These are phyloP conservation scores for Corythornis madagascariensis DNA, from an alignment of 2,113 vertebrate genomes.

Conservation along the genomic window DNA sequence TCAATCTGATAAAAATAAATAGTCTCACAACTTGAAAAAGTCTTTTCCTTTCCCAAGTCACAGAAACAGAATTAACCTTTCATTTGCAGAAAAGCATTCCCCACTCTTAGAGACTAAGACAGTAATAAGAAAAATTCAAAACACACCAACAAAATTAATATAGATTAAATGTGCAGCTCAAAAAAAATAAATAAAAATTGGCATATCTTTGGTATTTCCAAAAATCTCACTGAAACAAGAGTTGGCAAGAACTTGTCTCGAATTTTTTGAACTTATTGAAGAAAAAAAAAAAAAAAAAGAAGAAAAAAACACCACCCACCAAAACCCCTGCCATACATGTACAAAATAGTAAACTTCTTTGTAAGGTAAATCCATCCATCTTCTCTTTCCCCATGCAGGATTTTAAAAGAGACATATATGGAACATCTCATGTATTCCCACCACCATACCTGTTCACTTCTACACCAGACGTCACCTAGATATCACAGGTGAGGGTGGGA, in stretches of 20 bases:
- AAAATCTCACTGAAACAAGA: neutral
- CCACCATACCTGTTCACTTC: neutral
- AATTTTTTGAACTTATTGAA: neutral
- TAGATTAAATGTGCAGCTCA: neutral
- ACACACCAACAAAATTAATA: neutral
- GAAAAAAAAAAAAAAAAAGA: neutral
- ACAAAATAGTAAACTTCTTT: neutral
- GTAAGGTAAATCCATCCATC: neutral
- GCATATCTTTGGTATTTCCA: neutral
- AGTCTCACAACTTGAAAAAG: constrained; percentile 34
- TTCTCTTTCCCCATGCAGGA: neutral
- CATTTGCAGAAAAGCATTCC: neutral
- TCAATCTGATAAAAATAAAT: constrained; percentile 34
- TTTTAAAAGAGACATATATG: neutral
- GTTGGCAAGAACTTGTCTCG: neutral
- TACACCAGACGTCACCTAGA: neutral
- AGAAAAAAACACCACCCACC: neutral
- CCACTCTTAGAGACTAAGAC: neutral
- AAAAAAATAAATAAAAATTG: neutral
- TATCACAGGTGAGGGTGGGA: neutral
- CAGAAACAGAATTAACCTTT: constrained; percentile 1
- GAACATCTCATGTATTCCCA: neutral
- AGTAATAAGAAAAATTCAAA: neutral
- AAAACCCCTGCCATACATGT: neutral
- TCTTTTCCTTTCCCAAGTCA: neutral